Percentiles rank a stretch among this genome's conserved stretches.
These are phyloP conservation scores for Drosophila rubida DNA, from an alignment of 2,888 invertebrate genomes.

Conservation along the genomic window DNA sequence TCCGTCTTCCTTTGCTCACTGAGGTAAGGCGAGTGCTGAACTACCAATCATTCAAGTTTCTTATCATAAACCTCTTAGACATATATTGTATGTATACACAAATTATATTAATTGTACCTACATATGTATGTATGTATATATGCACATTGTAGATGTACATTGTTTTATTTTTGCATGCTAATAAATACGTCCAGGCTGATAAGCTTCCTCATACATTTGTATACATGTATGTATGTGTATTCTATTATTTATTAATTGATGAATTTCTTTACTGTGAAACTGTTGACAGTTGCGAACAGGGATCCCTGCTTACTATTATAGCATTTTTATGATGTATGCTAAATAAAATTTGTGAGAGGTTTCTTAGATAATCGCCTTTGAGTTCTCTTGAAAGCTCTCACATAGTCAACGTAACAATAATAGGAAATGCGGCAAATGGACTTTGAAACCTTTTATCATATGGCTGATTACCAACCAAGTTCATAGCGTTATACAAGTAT, in stretches of 20 bases:
- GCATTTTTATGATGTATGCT: too few species aligned
- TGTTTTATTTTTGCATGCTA: constrained; percentile 1
- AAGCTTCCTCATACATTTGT: constrained; percentile 5
- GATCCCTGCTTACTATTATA: too few species aligned
- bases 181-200: constrained; percentile 20
- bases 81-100: constrained; percentile 1
- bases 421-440: constrained; percentile 16
- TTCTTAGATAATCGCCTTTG: not conserved
- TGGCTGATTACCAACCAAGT: constrained; percentile 19
- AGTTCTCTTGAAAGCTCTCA: not conserved
- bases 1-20: not conserved
- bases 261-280: not conserved
- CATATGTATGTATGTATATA: not conserved
- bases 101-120: constrained; percentile 2
- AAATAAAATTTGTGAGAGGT: too few species aligned
- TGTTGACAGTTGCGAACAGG: too few species aligned
- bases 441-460: constrained; percentile 40
- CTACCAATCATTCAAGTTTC: constrained; percentile 22
- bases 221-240: too few species aligned
- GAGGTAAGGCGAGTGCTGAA: not conserved
- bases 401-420: constrained; percentile 1
- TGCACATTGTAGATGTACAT: too few species aligned
- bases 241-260: not conserved
- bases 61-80: constrained; percentile 24
- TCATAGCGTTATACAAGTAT: constrained; percentile 5